Base-by-base conservation (phyloP, 2,888 invertebrate genomes). In the Melanotus villosus region DNA sequence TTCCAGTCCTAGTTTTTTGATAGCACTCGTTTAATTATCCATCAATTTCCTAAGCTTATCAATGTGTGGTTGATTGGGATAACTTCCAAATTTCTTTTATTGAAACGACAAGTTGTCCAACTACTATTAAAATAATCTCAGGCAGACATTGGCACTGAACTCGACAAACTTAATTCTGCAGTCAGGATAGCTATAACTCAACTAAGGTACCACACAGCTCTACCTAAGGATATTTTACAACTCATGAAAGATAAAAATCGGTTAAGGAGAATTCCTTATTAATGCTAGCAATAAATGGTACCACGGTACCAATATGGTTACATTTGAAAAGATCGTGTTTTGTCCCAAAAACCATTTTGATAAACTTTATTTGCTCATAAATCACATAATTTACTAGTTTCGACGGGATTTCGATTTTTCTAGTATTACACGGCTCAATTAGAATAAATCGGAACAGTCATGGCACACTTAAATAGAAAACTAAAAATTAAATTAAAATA, bases 1-100 rank as follows among this genome's bases (percentile, higher is more conserved):
- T 26, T 41, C 16, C 41, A 41, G 41, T 41, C 16, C 14, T 41
- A 41, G 14, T 41, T 16, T 16, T 41, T 41, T 41, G 41, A 41
- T 16, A 41, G 41, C 41, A 41, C 41, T 41, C 41, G 14, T 2
- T 16, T 41, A 41, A 41, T 16, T 14, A 41, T n/a, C 14, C 41
- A 12, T 14, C 16, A 12, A 41, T 16, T 41, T 41, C 41, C 41
- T 41, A 41, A 12, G 16, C 41, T 41, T 5, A 41, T 41, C 16
- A 16, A 41, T 16, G 41, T 12, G 16, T 16, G 9, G 41, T 41
- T 16, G 41, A 41, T 3, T 41, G 41, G 41, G 9, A 41, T 9
- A 5, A 41, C 41, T 41, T 41, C n/a, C 9, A 41, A 41, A 16
- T 16, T 41, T 41, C 41, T 41, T 16, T 41, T 41, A 16, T 16